A percentile compares a stretch with the other conserved stretches of the same genome.
These are phyloP conservation scores for Cyclopterus lumpus DNA, from an alignment of 2,797 vertebrate genomes.

Conservation along the genomic window DNA sequence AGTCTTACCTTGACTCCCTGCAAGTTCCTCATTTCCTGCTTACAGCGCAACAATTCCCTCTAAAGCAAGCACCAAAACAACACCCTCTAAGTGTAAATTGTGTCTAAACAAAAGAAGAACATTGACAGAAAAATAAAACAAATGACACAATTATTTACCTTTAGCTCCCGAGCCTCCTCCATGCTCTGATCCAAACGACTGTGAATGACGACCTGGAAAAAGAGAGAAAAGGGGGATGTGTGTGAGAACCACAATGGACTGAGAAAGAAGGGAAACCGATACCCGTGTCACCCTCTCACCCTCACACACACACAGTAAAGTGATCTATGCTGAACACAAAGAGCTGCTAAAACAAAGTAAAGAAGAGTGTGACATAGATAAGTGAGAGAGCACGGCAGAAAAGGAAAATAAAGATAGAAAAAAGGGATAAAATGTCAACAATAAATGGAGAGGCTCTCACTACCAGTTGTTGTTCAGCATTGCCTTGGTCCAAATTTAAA, in stretches of 20 bases:
- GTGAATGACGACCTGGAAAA: constrained; percentile 88
- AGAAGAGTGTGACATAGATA: constrained; percentile 3
- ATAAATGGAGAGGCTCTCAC: constrained; percentile 15
- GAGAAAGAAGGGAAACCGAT: constrained; percentile 67
- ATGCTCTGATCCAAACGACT: constrained; percentile 96
- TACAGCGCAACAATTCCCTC: constrained; percentile 94
- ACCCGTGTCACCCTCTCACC: constrained; percentile 59
- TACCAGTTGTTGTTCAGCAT: constrained; percentile 93
- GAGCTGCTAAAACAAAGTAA: constrained; percentile 32
- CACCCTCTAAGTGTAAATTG: constrained; percentile 1
- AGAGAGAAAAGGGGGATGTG: constrained; percentile 30
- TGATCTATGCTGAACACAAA: constrained; percentile 69
- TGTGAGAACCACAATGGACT: constrained; percentile 53
- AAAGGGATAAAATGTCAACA: neutral
- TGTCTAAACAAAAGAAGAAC: neutral
- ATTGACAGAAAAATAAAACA: constrained; percentile 1
- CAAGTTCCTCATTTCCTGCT: constrained; percentile 93
- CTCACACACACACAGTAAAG: constrained; percentile 25
- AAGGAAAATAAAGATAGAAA: constrained; percentile 7
- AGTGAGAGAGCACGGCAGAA: neutral
- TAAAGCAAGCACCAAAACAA: constrained; percentile 68
- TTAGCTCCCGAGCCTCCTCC: constrained; percentile 93
- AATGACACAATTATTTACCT: constrained; percentile 80
- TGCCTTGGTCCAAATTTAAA: constrained; percentile 86
- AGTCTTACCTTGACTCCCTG: constrained; percentile 93